These are phyloP conservation scores for Hemicentrotus pulcherrimus DNA, from an alignment of 35 echinoderm and acorn worm genomes.

Conservation along the genomic window DNA sequence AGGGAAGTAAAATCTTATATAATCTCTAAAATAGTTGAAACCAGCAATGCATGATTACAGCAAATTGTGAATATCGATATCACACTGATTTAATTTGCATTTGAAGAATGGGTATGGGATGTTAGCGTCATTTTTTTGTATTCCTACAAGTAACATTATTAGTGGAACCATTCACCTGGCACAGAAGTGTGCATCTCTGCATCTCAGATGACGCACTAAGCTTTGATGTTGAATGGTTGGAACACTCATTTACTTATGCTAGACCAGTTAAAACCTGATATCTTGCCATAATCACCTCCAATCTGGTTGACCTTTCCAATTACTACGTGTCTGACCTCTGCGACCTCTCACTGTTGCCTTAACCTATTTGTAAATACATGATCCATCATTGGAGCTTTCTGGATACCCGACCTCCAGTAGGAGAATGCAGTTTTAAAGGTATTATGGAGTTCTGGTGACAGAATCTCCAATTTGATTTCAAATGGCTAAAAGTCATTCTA, in stretches of 20 bases:
- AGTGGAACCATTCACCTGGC: no score
- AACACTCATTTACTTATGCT: neutral
- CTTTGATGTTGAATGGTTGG: neutral
- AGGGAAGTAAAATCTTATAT: no score
- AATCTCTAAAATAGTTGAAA: no score
- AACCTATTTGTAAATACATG: conserved; percentile 4
- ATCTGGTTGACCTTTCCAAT: neutral
- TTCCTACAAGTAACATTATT: no score
- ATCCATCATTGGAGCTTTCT: neutral
- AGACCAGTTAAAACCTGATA: neutral
- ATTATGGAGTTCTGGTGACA: neutral
- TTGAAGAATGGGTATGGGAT: no score
- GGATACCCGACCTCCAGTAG: neutral
- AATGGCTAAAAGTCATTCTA: no score
- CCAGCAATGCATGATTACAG: no score
- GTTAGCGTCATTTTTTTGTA: no score
- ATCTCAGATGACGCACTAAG: neutral
- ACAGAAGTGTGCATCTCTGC: no score
- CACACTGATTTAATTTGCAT: no score
- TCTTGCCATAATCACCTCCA: neutral
- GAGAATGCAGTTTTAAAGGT: neutral
- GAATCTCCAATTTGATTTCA: no score
- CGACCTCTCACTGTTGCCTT: neutral
- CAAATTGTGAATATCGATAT: no score
- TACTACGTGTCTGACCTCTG: neutral